Evolutionary conservation across 2,113 vertebrate genomes (phyloP), one percentile per base, ranked within the genome.

Genomic region (Poeciliopsis occidentalis): DNA sequence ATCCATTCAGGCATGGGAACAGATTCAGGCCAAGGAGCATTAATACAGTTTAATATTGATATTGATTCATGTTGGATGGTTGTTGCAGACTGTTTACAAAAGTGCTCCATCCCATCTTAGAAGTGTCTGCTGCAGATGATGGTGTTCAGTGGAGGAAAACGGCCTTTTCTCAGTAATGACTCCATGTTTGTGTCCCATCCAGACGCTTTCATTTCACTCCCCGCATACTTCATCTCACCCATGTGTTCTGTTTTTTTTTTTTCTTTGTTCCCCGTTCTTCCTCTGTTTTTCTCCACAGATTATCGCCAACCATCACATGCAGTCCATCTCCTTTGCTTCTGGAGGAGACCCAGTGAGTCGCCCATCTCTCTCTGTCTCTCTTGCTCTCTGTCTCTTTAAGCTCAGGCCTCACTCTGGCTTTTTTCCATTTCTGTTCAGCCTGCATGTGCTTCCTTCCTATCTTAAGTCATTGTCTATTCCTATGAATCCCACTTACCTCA

Each of bases 231-330:
- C 89, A 86, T 85, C 82, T 86, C 83, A 90, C 78, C 79, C 85
- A 83, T 65, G n/a, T 88, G 60, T 82, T 67, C 69, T 66, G 60
- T 64, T 64, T 29, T 29, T 29, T 29, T 64, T 66, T 80, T 39
- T 60, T 80, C 69, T 77, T 57, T 26, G 31, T 67, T 64, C 47
- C 19, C 67, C 41, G 41, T 54, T 47, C 11, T 39, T 71, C 27
- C 71, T 68, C 24, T 81, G 41, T 81, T 69, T 87, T 76, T 85
- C 83, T 88, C 80, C 77, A 83, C 95, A 98, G 97, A 98, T 98
- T 92, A 98, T 98, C 0, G 97, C 97, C 93, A 98, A 97, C 88
- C 97, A 98, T 88, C 97, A 98, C 90, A 98, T 98, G 97, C 96
- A 98, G 88, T 98, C 97, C 84, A 98, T 98, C 92, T 98, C 97